Conservation (phyloP, 2,113 vertebrate genomes). For the Anoura caudifer region DNA sequence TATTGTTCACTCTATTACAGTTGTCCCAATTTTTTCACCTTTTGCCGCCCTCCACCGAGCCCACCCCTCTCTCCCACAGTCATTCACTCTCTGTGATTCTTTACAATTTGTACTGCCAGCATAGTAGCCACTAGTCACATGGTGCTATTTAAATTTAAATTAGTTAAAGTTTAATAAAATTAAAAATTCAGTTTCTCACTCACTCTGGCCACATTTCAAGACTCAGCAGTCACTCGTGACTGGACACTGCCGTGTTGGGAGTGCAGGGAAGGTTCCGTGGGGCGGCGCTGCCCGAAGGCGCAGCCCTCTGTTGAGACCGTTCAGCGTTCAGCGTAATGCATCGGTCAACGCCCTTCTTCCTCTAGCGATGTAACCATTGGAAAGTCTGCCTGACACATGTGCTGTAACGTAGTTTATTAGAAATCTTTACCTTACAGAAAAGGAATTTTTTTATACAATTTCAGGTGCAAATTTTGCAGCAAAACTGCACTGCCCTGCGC, state of each 20-base stretch:
- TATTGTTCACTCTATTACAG: too few species aligned
- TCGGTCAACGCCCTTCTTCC: background rate
- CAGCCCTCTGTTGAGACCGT: background rate
- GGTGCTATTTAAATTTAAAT: background rate
- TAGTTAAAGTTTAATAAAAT: constrained; percentile 14
- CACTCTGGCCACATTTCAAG: background rate
- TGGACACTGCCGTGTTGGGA: background rate
- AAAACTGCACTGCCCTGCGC: constrained; percentile 71
- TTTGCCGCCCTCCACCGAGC: too few species aligned
- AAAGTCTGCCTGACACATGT: background rate
- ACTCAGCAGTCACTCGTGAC: background rate
- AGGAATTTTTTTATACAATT: constrained; percentile 35
- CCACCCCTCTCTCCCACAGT: too few species aligned
- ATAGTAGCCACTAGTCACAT: background rate
- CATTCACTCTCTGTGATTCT: too few species aligned
- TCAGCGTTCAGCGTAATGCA: too few species aligned
- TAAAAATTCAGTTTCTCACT: background rate
- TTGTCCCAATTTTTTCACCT: too few species aligned
- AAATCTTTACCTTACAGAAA: constrained; percentile 38
- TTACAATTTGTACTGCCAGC: background rate
- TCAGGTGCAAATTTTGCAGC: constrained; percentile 81
- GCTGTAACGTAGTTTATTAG: background rate
- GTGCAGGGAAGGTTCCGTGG: background rate
- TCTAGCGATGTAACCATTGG: background rate
- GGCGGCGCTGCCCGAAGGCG: background rate